Conservation (phyloP, 2,888 invertebrate species). For the Brachyptera putata region DNA sequence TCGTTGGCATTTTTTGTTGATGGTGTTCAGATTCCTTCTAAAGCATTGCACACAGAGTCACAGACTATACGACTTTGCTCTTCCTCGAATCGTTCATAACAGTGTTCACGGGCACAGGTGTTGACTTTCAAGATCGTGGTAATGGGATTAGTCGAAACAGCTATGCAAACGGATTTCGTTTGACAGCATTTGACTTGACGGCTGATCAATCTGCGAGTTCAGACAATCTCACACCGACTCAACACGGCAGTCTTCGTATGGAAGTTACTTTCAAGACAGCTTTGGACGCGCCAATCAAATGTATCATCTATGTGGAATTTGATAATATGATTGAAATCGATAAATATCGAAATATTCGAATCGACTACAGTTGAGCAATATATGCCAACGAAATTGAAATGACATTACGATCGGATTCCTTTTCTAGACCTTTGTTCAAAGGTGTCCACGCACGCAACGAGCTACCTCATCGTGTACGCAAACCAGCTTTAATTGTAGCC, state of each 20-base stretch:
- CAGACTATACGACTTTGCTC: no score
- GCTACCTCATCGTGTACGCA: neutral
- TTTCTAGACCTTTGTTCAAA: neutral
- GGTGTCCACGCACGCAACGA: neutral
- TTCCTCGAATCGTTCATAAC: neutral
- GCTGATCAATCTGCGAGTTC: constrained; percentile 1
- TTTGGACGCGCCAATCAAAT: neutral
- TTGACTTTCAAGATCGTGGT: neutral
- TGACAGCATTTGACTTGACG: constrained; percentile 4
- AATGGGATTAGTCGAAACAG: neutral
- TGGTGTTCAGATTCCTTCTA: constrained; percentile 34
- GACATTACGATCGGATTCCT: neutral
- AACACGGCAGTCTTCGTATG: neutral
- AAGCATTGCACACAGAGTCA: constrained; percentile 32
- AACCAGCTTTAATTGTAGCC: neutral
- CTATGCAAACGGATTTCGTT: neutral
- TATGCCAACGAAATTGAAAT: neutral
- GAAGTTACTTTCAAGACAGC: neutral
- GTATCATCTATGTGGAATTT: neutral
- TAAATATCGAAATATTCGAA: neutral
- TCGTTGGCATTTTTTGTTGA: constrained; percentile 33
- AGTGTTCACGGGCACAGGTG: neutral
- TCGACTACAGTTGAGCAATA: neutral
- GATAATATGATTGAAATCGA: neutral
- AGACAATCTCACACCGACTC: neutral